Conservation (phyloP, 1,140 invertebrate species). For the Drosophila novamexicana region DNA sequence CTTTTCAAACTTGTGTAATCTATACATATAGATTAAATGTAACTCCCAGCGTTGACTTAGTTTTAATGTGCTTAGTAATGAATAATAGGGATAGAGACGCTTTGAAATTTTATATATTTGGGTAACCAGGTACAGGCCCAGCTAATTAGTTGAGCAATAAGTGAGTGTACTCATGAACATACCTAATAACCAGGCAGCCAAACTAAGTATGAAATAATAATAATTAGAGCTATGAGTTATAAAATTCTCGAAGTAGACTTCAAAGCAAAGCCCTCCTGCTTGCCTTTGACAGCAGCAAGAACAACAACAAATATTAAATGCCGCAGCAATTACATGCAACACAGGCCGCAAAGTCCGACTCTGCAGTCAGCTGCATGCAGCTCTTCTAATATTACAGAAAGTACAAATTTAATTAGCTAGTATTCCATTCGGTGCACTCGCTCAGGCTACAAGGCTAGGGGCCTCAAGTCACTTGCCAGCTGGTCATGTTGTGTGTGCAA, state of each 20-base stretch:
- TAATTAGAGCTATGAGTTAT: neutral
- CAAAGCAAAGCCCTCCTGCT: neutral
- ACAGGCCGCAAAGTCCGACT: conserved; percentile 13
- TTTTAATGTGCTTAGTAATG: too few relatives aligned
- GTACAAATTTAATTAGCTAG: conserved; percentile 54
- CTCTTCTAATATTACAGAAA: conserved; percentile 39
- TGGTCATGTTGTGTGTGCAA: conserved; percentile 42
- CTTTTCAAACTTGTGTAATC: too few relatives aligned
- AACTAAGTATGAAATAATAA: neutral
- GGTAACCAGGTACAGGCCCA: too few relatives aligned
- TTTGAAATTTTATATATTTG: too few relatives aligned
- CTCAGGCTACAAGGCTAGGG: neutral
- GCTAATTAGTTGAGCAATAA: too few relatives aligned
- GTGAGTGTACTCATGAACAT: too few relatives aligned
- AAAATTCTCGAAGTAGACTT: neutral
- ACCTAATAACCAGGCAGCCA: neutral
- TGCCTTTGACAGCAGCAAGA: conserved; percentile 9
- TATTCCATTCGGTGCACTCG: conserved; percentile 43
- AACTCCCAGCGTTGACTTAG: too few relatives aligned
- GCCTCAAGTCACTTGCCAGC: conserved; percentile 16
- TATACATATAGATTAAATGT: too few relatives aligned
- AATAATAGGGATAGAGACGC: too few relatives aligned
- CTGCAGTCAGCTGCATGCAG: conserved; percentile 3
- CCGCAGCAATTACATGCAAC: conserved; percentile 39
- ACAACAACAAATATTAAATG: conserved; percentile 19